Percentiles rank a stretch among this genome's conserved stretches.
Evolutionary conservation across 1,140 invertebrate species (phyloP).

Genomic region (Macrobrachium nipponense): DNA sequence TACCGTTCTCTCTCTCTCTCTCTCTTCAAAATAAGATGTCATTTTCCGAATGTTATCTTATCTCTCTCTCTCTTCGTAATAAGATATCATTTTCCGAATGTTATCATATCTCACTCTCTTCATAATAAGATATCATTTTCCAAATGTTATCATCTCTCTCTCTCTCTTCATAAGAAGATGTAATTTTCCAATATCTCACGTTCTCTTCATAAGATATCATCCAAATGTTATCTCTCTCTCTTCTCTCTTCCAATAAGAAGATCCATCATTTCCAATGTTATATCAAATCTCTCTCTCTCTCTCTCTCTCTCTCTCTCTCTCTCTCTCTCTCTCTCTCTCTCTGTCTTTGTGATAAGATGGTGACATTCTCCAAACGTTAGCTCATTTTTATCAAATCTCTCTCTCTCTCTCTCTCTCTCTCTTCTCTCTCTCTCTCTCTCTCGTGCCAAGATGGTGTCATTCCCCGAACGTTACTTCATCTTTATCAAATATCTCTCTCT

Average conservation of each 20-base stretch:
- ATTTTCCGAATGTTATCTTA: too few relatives aligned
- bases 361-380: neutral
- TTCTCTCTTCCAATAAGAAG: neutral
- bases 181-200: too few relatives aligned
- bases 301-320: neutral
- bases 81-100: neutral
- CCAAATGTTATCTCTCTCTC: too few relatives aligned
- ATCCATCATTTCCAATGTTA: neutral
- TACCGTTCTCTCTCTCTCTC: neutral
- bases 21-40: neutral
- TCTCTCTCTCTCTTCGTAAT: neutral
- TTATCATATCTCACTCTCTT: neutral
- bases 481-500: too few relatives aligned
- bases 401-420: conserved; percentile 1
- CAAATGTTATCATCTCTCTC: too few relatives aligned
- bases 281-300: neutral
- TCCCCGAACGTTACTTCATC: too few relatives aligned
- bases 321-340: neutral
- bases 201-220: too few relatives aligned
- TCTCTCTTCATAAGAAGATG: too few relatives aligned
- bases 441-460: too few relatives aligned
- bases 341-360: too few relatives aligned
- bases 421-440: neutral
- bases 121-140: too few relatives aligned
- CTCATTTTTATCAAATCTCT: neutral